phyloP scores from a whole-genome alignment of 2,797 vertebrate genomes.

The Capromys pilorides region DNA sequence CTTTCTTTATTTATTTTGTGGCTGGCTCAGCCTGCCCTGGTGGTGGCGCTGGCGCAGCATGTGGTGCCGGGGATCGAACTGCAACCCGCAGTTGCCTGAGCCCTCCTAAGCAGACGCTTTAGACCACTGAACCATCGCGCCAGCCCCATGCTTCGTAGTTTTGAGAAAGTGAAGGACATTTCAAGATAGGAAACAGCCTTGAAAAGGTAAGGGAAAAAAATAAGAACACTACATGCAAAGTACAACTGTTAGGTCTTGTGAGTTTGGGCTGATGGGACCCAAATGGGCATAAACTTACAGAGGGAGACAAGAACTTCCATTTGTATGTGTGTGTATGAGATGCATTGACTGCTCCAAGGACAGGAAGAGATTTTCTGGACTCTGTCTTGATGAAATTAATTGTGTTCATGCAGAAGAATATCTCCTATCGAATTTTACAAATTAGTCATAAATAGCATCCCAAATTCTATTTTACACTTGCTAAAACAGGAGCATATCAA shows the following conservation, averaged over 20 bases:
- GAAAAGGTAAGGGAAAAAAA: not conserved
- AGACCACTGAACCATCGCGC: too few relatives aligned
- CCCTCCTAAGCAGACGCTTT: too few relatives aligned
- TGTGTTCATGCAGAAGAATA: not conserved
- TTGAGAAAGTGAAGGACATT: not conserved
- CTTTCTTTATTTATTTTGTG: too few relatives aligned
- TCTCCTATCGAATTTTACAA: not conserved
- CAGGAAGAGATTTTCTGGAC: not conserved
- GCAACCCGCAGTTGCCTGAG: too few relatives aligned
- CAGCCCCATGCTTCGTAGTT: not conserved
- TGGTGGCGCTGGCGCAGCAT: too few relatives aligned
- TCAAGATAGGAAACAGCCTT: not conserved
- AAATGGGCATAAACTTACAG: fast-evolving
- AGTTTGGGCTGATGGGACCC: not conserved
- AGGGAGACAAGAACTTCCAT: fast-evolving
- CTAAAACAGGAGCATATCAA: not conserved
- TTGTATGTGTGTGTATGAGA: fast-evolving
- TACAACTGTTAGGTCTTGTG: not conserved
- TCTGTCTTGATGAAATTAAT: not conserved
- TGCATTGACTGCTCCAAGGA: not conserved
- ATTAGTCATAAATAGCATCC: not conserved
- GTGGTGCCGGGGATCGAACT: too few relatives aligned
- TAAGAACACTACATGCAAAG: fast-evolving
- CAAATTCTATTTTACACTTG: not conserved
- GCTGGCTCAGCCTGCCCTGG: too few relatives aligned